Conservation (phyloP, 2,797 vertebrate genomes). For the Esox lucius region DNA sequence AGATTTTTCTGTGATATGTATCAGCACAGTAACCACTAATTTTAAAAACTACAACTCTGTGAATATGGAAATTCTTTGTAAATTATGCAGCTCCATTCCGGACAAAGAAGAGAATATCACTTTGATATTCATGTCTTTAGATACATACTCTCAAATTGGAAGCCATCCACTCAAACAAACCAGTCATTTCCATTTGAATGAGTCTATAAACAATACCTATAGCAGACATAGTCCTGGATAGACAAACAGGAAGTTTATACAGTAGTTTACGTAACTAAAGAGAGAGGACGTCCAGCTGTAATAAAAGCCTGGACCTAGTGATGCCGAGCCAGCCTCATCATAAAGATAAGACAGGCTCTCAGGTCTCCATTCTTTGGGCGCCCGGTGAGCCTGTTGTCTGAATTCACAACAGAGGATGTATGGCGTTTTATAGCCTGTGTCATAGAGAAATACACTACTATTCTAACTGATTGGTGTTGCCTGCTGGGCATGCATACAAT, state of each 20-base stretch:
- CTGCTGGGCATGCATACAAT: constrained; percentile 61
- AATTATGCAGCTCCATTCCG: background rate
- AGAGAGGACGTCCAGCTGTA: constrained; percentile 32
- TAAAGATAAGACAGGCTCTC: constrained; percentile 68
- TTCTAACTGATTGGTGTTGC: constrained; percentile 65
- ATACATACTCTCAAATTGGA: constrained; percentile 15
- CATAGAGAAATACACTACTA: constrained; percentile 69
- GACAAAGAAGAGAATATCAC: background rate
- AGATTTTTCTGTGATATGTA: background rate
- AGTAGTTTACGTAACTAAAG: background rate
- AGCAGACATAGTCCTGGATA: constrained; percentile 28
- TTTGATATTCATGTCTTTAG: constrained; percentile 15
- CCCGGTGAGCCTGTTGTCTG: constrained; percentile 53
- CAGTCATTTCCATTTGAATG: constrained; percentile 15
- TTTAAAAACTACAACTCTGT: background rate
- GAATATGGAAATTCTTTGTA: background rate
- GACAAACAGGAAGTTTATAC: constrained; percentile 39
- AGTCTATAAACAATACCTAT: constrained; percentile 28
- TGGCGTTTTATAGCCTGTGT: constrained; percentile 64
- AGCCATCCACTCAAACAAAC: constrained; percentile 16
- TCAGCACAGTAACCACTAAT: background rate
- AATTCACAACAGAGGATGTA: constrained; percentile 57
- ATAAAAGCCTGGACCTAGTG: constrained; percentile 40
- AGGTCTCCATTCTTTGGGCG: constrained; percentile 50
- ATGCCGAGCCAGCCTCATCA: constrained; percentile 24